Base-by-base conservation (phyloP, 2,888 invertebrate species). In the Acholoe squamosa region DNA sequence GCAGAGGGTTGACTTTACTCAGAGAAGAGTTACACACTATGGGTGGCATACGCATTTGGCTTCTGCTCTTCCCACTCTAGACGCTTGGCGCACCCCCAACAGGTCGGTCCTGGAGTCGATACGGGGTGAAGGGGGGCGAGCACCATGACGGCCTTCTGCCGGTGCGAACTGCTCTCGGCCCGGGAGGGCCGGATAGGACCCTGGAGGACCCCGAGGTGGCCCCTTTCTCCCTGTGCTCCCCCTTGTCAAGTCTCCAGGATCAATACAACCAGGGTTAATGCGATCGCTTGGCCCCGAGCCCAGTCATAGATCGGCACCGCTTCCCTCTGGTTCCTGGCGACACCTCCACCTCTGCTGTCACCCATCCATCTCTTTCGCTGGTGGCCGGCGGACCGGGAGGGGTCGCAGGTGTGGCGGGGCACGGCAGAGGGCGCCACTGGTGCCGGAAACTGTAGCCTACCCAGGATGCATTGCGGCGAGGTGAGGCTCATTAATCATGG, bases 211-310 rank as follows among this genome's bases (percentile, higher is more conserved):
- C 76, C 43, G 34, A 43, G 80, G 80, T 22, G 43, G 80, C 19
- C 33, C 43, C 43, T 76, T 16, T 14, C n/a, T 14, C 28, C 76
- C 28, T 31, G 28, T 28, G 76, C 43, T 86, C 86, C 84, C 19
- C 86, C 43, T 43, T 86, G 86, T 86, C 86, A 86, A 86, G 86
- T 86, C 34, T 43, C 80, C 71, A 14, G 54, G 86, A 52, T 86
- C 54, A 33, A 54, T 86, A 28, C 56, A 22, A 12, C 12, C 16
- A 54, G 52, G 86, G 54, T 86, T 86, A 86, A 86, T 86, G 86
- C 28, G 86, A 86, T 86, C 86, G 86, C 54, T 86, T 86, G 86
- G 54, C 86, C 86, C 56, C 31, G 54, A 16, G 86, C 52, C 86
- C 54, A 22, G 84, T 25, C 51, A 84, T 84, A 84, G 43, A 84